A percentile compares a stretch with the other conserved stretches of the same genome.
phyloP scores from a whole-genome alignment of 2,888 invertebrate species.

The Xanthia togata region DNA sequence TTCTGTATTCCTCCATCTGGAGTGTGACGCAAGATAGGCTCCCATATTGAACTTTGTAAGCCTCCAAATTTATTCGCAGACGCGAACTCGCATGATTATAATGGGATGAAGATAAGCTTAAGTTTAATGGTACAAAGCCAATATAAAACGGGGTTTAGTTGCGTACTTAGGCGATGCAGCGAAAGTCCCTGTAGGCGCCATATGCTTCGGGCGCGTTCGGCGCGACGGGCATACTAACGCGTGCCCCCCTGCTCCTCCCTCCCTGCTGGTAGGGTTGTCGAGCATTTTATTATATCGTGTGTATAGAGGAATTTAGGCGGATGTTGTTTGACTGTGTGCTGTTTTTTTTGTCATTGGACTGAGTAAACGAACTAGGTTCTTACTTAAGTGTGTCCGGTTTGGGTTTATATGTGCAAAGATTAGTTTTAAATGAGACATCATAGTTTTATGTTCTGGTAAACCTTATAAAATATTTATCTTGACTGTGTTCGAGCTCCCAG shows the following conservation, averaged over 20 bases:
- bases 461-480: background rate
- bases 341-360: conserved; percentile 18
- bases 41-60: conserved; percentile 65
- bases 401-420: background rate
- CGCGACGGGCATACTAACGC: conserved; percentile 71
- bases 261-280: conserved; percentile 44
- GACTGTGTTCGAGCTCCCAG: background rate
- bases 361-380: background rate
- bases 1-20: conserved; percentile 54
- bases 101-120: conserved; percentile 65
- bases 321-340: conserved; percentile 35
- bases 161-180: conserved; percentile 67
- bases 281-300: conserved; percentile 43
- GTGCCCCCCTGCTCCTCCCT: background rate
- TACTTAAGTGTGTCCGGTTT: conserved; percentile 3
- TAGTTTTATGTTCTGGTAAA: background rate
- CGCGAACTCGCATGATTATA: conserved; percentile 67
- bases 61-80: conserved; percentile 67
- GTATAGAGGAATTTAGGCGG: conserved; percentile 30
- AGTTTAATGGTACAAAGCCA: conserved; percentile 68
- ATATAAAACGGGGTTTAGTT: conserved; percentile 67
- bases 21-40: conserved; percentile 60
- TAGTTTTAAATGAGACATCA: background rate
- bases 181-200: conserved; percentile 66
- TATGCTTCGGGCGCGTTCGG: conserved; percentile 63